A percentile compares a stretch with the other conserved stretches of the same genome.
Conservation (phyloP, 2,888 invertebrate genomes). For the Sarcophaga subvicina region DNA sequence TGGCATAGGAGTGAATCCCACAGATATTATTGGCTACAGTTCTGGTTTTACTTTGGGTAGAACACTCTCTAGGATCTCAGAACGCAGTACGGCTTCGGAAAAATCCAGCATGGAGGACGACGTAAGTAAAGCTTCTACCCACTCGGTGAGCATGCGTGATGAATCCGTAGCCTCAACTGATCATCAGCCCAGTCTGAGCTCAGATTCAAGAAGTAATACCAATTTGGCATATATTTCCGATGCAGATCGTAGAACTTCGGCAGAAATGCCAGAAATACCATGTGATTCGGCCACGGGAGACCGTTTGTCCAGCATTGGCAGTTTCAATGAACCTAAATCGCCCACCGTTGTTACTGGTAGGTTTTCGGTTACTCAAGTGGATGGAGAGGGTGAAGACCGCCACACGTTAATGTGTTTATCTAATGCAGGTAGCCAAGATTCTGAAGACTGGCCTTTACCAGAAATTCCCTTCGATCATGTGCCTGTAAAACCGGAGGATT, state of each 20-base stretch:
- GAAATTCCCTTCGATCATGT: conserved; percentile 85
- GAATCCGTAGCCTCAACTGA: conserved; percentile 92
- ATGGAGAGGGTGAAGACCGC: conserved; percentile 78
- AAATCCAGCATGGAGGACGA: conserved; percentile 94
- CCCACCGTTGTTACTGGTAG: conserved; percentile 81
- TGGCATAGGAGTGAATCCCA: conserved; percentile 84
- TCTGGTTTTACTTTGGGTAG: conserved; percentile 89
- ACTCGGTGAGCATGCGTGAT: conserved; percentile 92
- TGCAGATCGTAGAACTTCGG: conserved; percentile 90
- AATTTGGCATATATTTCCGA: conserved; percentile 90
- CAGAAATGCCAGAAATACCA: conserved; percentile 92
- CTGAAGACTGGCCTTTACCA: conserved; percentile 89
- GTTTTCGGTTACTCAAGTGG: conserved; percentile 81
- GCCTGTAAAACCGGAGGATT: conserved; percentile 78
- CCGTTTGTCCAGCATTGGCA: conserved; percentile 83
- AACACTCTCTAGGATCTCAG: conserved; percentile 93
- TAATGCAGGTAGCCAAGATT: conserved; percentile 87
- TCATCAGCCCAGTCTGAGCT: conserved; percentile 92
- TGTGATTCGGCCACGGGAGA: conserved; percentile 86
- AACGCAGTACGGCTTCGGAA: conserved; percentile 93
- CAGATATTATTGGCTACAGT: conserved; percentile 88
- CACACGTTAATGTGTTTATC: conserved; percentile 80
- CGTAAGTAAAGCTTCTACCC: conserved; percentile 92
- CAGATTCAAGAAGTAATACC: conserved; percentile 90
- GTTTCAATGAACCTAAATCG: conserved; percentile 82